Base-by-base conservation (phyloP, 1,140 invertebrate genomes). In the Leptonema lineaticorne region DNA sequence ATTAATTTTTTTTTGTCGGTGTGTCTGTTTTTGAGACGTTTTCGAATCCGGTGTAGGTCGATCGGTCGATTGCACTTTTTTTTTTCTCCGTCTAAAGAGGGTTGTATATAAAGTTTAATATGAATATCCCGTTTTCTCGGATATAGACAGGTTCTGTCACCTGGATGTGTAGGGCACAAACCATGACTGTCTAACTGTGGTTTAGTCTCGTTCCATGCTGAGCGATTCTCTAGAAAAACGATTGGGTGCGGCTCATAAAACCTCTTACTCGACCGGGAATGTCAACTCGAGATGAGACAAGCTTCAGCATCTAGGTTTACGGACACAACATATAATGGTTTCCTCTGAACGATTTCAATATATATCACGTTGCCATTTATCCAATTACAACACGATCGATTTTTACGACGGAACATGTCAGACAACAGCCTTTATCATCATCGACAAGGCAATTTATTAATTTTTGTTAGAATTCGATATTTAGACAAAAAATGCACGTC, bases 151-250 rank as follows among this genome's bases (percentile, higher is more conserved):
- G 59, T 62, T 62, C 37, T 30, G n/a, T 24, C 14, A 16, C 45
- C 63, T 63, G 53, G 58, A 37, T 50, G 20, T 22, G 29, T 56
- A 29, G 62, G 50, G 20, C 26, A n/a, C 20, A 37, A 24, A 26
- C n/a, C 50, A 29, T 63, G 65, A 68, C 41, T 33, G 46, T 64
- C 66, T 71, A 71, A 71, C 70, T 68, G 70, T 71, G 67, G 33
- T 65, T 71, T 67, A 63, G 22, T 68, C 70, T 66, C 66, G 66
- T 68, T 71, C 70, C 56, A 64, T 64, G 45, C 50, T 64, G 30
- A 41, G 33, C 53, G 59, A 64, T 71, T 71, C 69, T 29, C 45
- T 50, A 59, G 66, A 71, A 71, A 70, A 71, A 71, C 60, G 62
- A 53, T 63, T 26, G 30, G 63, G 63, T 26, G 62, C 45, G 62